Base-by-base conservation (phyloP, 2,113 vertebrate genomes). In the Xenus cinereus region DNA sequence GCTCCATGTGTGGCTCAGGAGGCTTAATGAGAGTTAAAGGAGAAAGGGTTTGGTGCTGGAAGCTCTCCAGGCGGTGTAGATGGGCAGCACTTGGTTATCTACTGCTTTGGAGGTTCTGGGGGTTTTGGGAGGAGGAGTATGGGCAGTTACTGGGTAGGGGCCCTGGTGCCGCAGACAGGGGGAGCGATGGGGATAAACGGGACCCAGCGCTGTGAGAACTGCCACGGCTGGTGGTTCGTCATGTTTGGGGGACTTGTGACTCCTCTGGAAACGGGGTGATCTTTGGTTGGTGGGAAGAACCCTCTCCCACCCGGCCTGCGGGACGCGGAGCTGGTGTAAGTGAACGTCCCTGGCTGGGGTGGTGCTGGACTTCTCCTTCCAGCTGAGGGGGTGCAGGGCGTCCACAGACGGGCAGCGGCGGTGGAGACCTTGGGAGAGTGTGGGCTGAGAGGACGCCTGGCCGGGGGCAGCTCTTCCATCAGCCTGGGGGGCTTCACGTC, bases 221-320 rank as follows among this genome's bases (percentile, higher is more conserved):
- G 74, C 84, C 59, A 33, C 12, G 2, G 21, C 20, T 3, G 33
- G 7, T 75, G 80, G 78, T 84, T 72, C 23, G 82, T 76, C 73
- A n/a, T 24, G 26, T 76, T 14, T 4, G 11, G 50, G 4, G 35
- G 27, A 30, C 19, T 83, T 24, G 19, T 14, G 62, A 14, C 41
- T 33, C 32, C 72, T 35, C 12, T 33, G 62, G 67, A 26, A n/a
- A 4, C 3, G 2, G 67, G 56, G 24, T 41, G 57, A 24, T 59
- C 18, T 37, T 18, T 24, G 2, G 28, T 0, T 57, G 68, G 67
- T 72, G 51, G 60, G 46, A n/a, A 33, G 33, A 68, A 13, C 46
- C 9, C 21, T n/a, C 54, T 74, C 11, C 2, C 6, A 3, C 8
- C 30, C 0, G 0, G 35, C 45, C 39, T 24, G 32, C 6, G 12